Evolutionary conservation across 2,888 invertebrate genomes (phyloP), one percentile per base, ranked within the genome.

Genomic region (Esperia sulphurella): DNA sequence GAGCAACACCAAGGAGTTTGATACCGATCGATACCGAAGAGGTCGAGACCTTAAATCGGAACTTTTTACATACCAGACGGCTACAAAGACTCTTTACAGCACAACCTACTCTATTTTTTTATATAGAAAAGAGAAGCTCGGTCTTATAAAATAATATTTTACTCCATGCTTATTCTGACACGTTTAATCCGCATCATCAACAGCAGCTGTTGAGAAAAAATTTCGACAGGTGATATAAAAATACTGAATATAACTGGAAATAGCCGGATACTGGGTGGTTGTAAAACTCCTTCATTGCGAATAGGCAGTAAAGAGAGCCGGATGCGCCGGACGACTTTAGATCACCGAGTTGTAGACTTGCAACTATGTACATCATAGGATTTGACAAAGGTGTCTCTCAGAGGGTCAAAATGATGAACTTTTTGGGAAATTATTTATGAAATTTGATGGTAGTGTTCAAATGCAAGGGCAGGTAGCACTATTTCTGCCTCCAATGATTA

Each of bases 211-310:
- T 44, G 49, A 46, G 40, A 41, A 48, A 44, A 51, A 43, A 45
- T 35, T 41, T 46, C 41, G 45, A 14, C 71, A 74, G 75, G 73
- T 77, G 67, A 72, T 73, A 74, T 66, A 73, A 70, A 75, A 68
- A 74, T 64, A 66, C 61, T 61, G 67, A 59, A 68, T 66, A 77
- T 80, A 80, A 73, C 68, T 66, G 71, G 68, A 69, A 71, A 80
- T 71, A 75, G 62, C 63, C 58, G 63, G 59, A 64, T 68, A 63
- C 58, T 51, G 57, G 61, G 51, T 21, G 61, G 75, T 68, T 78
- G 75, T 83, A 83, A 83, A 83, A 75, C 69, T 80, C 72, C 68
- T 77, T 76, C 77, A 78, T 76, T 73, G 79, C 76, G 77, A 83
- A 83, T 82, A 84, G 80, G 77, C 77, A 65, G 81, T 84, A 83